phyloP scores from a whole-genome alignment of 2,888 invertebrate genomes.

The Fragum sueziense region DNA sequence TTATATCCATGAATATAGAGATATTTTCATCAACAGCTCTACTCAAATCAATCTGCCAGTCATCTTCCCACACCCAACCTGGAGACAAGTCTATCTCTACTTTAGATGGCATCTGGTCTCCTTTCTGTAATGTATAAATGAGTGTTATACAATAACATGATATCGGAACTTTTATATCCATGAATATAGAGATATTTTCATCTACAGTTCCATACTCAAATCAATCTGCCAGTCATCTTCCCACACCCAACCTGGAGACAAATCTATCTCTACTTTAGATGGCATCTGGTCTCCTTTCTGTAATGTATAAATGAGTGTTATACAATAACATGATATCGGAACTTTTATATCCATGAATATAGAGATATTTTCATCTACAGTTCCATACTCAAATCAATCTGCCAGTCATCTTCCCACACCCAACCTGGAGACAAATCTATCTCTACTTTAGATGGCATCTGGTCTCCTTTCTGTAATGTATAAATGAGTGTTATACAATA shows the following conservation, averaged over 20 bases:
- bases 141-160: too few relatives aligned
- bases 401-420: slow-evolving; percentile 83
- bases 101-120: slow-evolving; percentile 76
- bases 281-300: slow-evolving; percentile 80
- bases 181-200: too few relatives aligned
- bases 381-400: slow-evolving; percentile 79
- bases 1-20: background rate
- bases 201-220: too few relatives aligned
- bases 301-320: background rate
- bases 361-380: too few relatives aligned
- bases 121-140: slow-evolving; percentile 69
- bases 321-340: too few relatives aligned
- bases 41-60: slow-evolving; percentile 82
- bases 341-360: too few relatives aligned
- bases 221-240: slow-evolving; percentile 83
- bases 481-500: slow-evolving; percentile 60
- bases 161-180: too few relatives aligned
- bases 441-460: slow-evolving; percentile 71
- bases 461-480: slow-evolving; percentile 79
- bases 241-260: slow-evolving; percentile 83
- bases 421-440: slow-evolving; percentile 81
- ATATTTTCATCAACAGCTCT: slow-evolving; percentile 83
- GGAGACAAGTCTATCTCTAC: slow-evolving; percentile 78
- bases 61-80: slow-evolving; percentile 83
- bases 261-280: slow-evolving; percentile 73